Evolutionary conservation across 2,113 vertebrate species (phyloP), one percentile per base, ranked within the genome.

Genomic region (Semnornis frantzii): DNA sequence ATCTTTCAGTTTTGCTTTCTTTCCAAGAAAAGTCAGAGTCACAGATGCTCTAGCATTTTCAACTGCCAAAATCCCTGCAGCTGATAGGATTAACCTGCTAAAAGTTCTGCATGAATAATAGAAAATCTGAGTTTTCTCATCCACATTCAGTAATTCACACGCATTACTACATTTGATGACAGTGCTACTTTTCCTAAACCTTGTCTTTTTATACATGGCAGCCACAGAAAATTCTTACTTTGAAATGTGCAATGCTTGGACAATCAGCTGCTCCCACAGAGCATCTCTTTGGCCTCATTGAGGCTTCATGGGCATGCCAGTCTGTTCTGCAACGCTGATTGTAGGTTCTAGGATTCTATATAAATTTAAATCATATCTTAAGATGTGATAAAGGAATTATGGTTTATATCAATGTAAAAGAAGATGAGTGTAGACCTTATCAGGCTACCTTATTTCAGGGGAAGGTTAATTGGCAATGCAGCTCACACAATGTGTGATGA

Each of bases 11-110:
- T 94, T 70, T 91, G 79, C 54, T 72, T 91, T 92, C 85, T 90
- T 94, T 94, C 92, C 88, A 93, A 92, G 82, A 90, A 91, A 90
- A 93, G 72, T 48, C 76, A 63, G 76, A 63, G 76, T 90, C 92
- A 85, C 83, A 95, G 94, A 87, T 94, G 93, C 85, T 89, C 64
- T 91, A 58, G 48, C 73, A 50, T 81, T 69, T 84, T 87, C 31
- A 59, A 1, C 76, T 92, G 85, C 94, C 91, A 89, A 77, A 81
- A 94, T 90, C 65, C n/a, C 87, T 91, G 79, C 7, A 64, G 85
- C 15, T 88, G 59, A 82, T 73, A 76, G 74, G 82, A 94, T 92
- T 94, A 94, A 85, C 65, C 58, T 78, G 85, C 82, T 94, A 91
- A 89, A 89, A 89, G 92, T 81, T 94, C 72, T 84, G 79, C 44